A percentile compares a stretch with the other conserved stretches of the same genome.
Evolutionary conservation across 2,888 invertebrate genomes (phyloP).

Genomic region (Diplazon laetatorius): DNA sequence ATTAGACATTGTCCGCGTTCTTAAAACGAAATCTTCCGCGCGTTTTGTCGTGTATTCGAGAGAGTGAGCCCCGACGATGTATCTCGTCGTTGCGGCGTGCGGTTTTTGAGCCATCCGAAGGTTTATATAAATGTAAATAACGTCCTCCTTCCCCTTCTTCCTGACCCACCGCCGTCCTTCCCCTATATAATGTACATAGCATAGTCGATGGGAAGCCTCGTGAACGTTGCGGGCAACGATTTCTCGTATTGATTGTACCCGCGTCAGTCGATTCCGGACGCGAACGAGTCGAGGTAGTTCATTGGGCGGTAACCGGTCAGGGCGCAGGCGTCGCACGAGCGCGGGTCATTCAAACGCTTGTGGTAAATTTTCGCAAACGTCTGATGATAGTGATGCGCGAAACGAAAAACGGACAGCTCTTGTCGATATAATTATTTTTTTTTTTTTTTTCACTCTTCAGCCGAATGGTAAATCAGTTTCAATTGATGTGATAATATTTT

Average conservation of each 20-base stretch:
- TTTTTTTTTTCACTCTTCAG: no score
- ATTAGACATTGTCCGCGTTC: neutral
- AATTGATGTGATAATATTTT: no score
- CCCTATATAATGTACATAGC: slow-evolving; percentile 54
- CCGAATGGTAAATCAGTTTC: no score
- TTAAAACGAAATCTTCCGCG: neutral
- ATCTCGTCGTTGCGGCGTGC: neutral
- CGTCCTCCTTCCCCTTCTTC: no score
- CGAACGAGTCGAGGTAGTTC: neutral
- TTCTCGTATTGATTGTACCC: slow-evolving; percentile 26
- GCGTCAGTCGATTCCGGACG: slow-evolving; percentile 17
- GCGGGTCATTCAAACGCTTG: no score
- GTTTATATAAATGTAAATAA: slow-evolving; percentile 64
- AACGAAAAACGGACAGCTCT: neutral
- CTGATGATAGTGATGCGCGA: no score
- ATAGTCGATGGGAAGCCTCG: slow-evolving; percentile 45
- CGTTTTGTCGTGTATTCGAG: no score
- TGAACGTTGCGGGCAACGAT: slow-evolving; percentile 57
- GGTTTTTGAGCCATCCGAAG: slow-evolving; percentile 35
- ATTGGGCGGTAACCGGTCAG: neutral
- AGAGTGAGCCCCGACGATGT: neutral
- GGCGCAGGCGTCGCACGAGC: no score
- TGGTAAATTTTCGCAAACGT: no score
- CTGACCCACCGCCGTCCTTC: no score
- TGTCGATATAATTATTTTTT: no score